Evolutionary conservation across 2,797 vertebrate genomes (phyloP).

Genomic region (Coreius guichenoti): DNA sequence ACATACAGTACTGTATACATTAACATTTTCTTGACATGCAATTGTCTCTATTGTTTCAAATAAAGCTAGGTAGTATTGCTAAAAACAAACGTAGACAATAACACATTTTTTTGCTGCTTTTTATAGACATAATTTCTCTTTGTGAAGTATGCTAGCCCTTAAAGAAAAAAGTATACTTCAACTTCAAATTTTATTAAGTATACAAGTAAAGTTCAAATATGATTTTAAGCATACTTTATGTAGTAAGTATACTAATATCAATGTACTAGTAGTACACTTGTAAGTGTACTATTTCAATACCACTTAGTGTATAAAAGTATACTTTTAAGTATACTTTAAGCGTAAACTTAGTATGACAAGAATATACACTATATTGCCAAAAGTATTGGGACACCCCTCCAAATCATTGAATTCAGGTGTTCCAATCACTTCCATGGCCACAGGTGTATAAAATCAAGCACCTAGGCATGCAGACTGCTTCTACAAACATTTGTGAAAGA

Average conservation of each 20-base stretch:
- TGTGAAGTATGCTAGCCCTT: neutral
- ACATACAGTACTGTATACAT: neutral
- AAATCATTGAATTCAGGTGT: too few relatives aligned
- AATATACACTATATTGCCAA: too few relatives aligned
- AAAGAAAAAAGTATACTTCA: neutral
- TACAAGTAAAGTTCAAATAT: neutral
- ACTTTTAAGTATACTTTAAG: neutral
- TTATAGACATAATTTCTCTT: neutral
- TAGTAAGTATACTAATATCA: neutral
- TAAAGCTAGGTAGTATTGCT: neutral
- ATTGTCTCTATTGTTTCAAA: neutral
- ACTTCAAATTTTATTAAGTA: neutral
- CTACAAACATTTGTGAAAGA: too few relatives aligned
- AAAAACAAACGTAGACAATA: neutral
- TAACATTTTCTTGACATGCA: neutral
- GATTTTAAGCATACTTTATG: neutral
- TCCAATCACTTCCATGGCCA: too few relatives aligned
- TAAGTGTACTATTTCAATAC: neutral
- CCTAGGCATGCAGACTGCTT: too few relatives aligned
- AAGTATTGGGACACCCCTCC: too few relatives aligned
- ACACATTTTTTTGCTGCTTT: neutral
- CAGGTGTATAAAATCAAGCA: too few relatives aligned
- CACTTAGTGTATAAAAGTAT: neutral
- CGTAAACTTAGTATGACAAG: too few relatives aligned
- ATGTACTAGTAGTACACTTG: neutral